Conservation (phyloP, 2,113 vertebrate genomes). For the Eurystomus gularis region DNA sequence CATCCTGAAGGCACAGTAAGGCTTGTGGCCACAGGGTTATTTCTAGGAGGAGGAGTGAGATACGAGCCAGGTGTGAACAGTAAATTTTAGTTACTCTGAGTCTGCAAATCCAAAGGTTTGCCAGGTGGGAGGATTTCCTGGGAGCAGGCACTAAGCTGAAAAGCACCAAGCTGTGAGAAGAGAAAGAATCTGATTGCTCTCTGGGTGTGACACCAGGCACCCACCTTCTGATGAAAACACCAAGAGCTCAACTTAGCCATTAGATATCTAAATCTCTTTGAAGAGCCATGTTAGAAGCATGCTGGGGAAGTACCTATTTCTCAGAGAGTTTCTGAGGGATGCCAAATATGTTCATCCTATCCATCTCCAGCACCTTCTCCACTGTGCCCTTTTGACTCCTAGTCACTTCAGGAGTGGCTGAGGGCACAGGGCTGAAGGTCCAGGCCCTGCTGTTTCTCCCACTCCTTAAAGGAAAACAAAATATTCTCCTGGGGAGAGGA, state of each 20-base stretch:
- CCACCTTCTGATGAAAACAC: background rate
- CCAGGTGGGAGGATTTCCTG: background rate
- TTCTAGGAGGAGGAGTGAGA: background rate
- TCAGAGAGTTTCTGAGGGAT: background rate
- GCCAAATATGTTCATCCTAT: background rate
- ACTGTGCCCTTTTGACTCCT: rapidly evolving
- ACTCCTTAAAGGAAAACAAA: background rate
- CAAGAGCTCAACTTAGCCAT: background rate
- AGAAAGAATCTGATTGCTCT: background rate
- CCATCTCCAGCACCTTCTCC: background rate
- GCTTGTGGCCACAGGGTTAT: background rate
- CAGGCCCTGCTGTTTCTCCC: background rate
- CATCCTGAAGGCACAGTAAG: background rate
- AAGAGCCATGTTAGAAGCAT: background rate
- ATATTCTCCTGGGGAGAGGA: rapidly evolving
- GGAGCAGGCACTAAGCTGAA: background rate
- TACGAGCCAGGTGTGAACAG: background rate
- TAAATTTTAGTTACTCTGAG: background rate
- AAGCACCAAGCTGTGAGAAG: background rate
- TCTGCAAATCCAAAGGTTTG: background rate
- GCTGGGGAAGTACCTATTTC: background rate
- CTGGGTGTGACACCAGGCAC: background rate
- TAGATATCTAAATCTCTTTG: background rate
- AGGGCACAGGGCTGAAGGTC: background rate
- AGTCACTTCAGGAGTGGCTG: background rate